Percentiles rank a stretch among this genome's conserved stretches.
These are phyloP conservation scores for Caracal caracal DNA, from an alignment of 2,113 vertebrate species.

Conservation along the genomic window DNA sequence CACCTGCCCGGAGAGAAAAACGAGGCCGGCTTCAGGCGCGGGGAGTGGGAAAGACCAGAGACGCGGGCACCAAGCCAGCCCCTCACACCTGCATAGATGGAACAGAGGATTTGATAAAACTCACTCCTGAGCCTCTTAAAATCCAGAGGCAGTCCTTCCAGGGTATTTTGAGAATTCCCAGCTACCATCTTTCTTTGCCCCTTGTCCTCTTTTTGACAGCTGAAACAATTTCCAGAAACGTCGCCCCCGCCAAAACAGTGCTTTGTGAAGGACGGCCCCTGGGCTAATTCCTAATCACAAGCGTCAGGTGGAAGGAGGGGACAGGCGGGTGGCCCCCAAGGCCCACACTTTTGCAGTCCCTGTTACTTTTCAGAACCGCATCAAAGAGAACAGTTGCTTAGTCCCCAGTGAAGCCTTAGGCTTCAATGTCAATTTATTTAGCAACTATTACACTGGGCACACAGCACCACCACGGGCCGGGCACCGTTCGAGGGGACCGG, in stretches of 20 bases:
- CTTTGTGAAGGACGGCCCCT: neutral
- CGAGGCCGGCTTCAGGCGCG: neutral
- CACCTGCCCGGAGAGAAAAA: neutral
- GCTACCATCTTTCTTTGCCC: neutral
- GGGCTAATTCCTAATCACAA: neutral
- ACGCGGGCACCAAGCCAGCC: rapidly evolving
- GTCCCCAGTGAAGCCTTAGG: too few species aligned
- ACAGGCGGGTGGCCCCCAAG: too few species aligned
- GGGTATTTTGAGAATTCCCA: neutral
- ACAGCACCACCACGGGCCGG: neutral
- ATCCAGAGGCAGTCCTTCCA: neutral
- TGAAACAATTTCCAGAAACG: neutral
- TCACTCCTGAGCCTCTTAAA: neutral
- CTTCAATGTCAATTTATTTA: neutral
- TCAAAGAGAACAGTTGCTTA: neutral
- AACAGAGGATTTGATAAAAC: neutral
- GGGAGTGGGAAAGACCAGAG: neutral
- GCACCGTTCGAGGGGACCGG: neutral
- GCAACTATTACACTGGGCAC: neutral
- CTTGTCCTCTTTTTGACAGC: neutral
- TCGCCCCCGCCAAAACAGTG: neutral
- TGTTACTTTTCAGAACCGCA: neutral
- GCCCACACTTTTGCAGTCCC: neutral
- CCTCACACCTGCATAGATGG: neutral
- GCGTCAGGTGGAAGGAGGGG: neutral